Evolutionary conservation across 2,888 invertebrate species (phyloP).

Genomic region (Mythimna lalbum): DNA sequence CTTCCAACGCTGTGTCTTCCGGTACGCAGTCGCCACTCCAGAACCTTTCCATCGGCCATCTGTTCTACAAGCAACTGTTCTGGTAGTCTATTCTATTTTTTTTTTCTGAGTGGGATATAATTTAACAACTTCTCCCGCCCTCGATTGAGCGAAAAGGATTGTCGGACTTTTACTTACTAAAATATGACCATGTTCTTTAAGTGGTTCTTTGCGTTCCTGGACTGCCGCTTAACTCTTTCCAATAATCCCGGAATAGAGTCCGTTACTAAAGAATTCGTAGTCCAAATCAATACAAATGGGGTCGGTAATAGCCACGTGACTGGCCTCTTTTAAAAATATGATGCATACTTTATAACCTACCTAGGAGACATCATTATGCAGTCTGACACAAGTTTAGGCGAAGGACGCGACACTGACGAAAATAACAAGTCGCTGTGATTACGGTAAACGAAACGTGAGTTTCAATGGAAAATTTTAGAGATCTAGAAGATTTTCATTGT

Average conservation of each 20-base stretch:
- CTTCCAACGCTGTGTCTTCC: too few relatives aligned
- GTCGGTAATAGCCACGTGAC: constrained; percentile 70
- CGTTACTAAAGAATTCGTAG: constrained; percentile 48
- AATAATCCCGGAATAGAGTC: too few relatives aligned
- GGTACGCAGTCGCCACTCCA: too few relatives aligned
- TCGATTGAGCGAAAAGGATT: too few relatives aligned
- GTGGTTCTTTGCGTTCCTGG: not conserved
- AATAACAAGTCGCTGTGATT: constrained; percentile 20
- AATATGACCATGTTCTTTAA: too few relatives aligned
- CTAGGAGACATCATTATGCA: constrained; percentile 35
- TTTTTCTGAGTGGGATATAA: too few relatives aligned
- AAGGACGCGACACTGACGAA: constrained; percentile 33
- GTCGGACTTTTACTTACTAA: too few relatives aligned
- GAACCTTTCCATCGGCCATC: too few relatives aligned
- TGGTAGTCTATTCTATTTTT: too few relatives aligned
- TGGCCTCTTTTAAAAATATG: constrained; percentile 49
- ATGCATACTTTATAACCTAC: constrained; percentile 26
- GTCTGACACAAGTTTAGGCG: constrained; percentile 23
- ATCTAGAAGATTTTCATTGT: constrained; percentile 18
- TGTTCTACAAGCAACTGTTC: too few relatives aligned
- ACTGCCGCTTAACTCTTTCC: too few relatives aligned
- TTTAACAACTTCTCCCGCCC: too few relatives aligned
- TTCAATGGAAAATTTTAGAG: constrained; percentile 25
- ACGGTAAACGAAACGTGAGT: constrained; percentile 26
- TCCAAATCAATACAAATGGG: constrained; percentile 65